Base-by-base conservation (phyloP, 2,888 invertebrate species). In the Dendrolimus pini region DNA sequence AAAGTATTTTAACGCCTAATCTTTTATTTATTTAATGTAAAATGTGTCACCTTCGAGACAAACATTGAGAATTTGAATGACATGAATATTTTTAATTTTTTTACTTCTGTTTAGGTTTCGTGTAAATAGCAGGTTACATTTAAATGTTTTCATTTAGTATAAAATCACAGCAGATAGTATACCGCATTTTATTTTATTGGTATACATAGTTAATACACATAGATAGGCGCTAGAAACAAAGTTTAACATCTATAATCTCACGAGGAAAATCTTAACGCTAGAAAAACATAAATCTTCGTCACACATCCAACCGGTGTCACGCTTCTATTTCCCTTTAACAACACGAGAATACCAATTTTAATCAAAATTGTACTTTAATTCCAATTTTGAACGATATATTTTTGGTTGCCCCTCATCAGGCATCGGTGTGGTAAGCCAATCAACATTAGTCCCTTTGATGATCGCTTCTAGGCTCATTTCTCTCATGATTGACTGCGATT, bases 361-460 rank as follows among this genome's bases (percentile, higher is more conserved):
- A 47, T 47, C 9, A 2, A 47, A 47, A 47, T 47, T 47, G 12
- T 47, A 47, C 47, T 47, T 47, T 47, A 47, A 10, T 47, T 47
- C 9, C 47, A 2, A 47, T 10, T 10, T 47, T 47, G 2, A 10
- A 47, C 9, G 47, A 12, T 47, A 10, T 47, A 1, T 12, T 47
- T 47, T 47, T 12, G 12, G 6, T 10, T 12, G 47, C 9, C 9
- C 12, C 12, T 10, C 9, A 42, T 7, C 10, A 12, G 9, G 1
- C 8, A 3, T 18, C 30, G n/a, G 64, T 71, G 72, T 71, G 65
- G 71, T 77, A 75, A 80, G 82, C 83, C 87, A 89, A 89, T 89
- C 87, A 86, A 77, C 84, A 84, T 83, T 85, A 83, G 84, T 78
- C 81, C 78, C 85, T 86, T 83, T 85, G 80, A 78, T 73, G 74